phyloP scores from a whole-genome alignment of 2,888 invertebrate genomes.

The Diaphora mendica region DNA sequence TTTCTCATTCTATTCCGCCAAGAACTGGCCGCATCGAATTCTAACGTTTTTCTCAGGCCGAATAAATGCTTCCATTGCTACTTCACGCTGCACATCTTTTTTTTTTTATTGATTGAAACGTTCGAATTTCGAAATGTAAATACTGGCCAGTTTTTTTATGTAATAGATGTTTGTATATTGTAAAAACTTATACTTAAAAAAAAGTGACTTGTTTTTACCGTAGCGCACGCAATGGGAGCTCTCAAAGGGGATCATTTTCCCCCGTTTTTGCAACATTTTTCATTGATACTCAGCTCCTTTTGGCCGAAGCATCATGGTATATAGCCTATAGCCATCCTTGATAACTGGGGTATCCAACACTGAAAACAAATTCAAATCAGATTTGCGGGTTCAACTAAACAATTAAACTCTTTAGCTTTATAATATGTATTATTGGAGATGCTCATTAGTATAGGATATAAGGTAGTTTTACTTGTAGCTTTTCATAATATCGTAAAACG shows the following conservation, averaged over 20 bases:
- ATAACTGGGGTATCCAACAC: too few species aligned
- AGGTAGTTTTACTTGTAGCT: background rate
- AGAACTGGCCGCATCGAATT: constrained; percentile 35
- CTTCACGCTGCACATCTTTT: constrained; percentile 20
- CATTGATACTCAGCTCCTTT: too few species aligned
- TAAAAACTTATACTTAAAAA: background rate
- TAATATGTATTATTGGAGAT: too few species aligned
- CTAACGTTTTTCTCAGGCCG: constrained; percentile 37
- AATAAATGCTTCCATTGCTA: constrained; percentile 26
- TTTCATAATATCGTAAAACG: too few species aligned
- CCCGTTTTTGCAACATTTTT: too few species aligned
- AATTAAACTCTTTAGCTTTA: too few species aligned
- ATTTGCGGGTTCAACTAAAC: too few species aligned
- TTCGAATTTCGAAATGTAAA: constrained; percentile 34
- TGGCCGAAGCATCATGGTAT: too few species aligned
- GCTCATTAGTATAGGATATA: background rate
- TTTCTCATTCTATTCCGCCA: constrained; percentile 28
- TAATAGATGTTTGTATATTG: background rate
- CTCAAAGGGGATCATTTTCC: too few species aligned
- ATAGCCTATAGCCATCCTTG: too few species aligned
- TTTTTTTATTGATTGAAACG: constrained; percentile 33
- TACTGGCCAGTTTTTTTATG: constrained; percentile 19
- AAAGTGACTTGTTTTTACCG: background rate
- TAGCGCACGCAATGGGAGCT: too few species aligned
- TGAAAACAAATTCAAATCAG: too few species aligned